phyloP scores from a whole-genome alignment of 2,888 invertebrate species.

The Schizotus pectinicornis region DNA sequence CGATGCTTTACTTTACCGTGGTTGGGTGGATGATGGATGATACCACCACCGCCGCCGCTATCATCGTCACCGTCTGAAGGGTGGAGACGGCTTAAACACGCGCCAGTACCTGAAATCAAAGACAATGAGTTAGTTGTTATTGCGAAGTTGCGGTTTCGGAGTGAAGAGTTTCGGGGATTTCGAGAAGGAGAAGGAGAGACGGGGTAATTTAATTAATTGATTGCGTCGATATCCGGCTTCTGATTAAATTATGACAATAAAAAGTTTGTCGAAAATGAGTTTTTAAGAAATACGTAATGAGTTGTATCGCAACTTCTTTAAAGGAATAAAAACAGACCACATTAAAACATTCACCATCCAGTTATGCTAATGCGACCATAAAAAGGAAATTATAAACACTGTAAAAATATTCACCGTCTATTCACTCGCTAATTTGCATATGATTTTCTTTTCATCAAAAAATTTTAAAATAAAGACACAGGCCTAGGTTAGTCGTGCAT shows the following conservation, averaged over 20 bases:
- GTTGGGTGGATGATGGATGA: constrained; percentile 50
- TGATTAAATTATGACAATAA: constrained; percentile 30
- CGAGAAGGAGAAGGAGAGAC: constrained; percentile 1
- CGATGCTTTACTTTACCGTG: constrained; percentile 48
- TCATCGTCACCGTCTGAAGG: background rate
- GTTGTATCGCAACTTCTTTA: constrained; percentile 40
- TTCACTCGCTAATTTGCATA: constrained; percentile 57
- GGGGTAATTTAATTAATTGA: constrained; percentile 22
- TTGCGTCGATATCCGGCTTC: constrained; percentile 16
- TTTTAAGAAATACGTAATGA: constrained; percentile 49
- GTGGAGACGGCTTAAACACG: constrained; percentile 8
- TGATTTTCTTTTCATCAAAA: constrained; percentile 54
- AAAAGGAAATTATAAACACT: constrained; percentile 60
- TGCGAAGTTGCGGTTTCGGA: constrained; percentile 11
- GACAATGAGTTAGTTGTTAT: constrained; percentile 37
- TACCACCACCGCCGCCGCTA: constrained; percentile 27
- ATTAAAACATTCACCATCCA: constrained; percentile 50
- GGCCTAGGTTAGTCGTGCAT: constrained; percentile 54
- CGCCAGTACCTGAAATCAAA: constrained; percentile 36
- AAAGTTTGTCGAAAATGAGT: constrained; percentile 42
- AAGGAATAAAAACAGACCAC: constrained; percentile 45
- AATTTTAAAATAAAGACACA: constrained; percentile 46
- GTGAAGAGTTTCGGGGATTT: background rate
- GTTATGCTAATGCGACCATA: constrained; percentile 57
- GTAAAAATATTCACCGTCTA: constrained; percentile 59